These are phyloP conservation scores for Pterostichus niger DNA, from an alignment of 2,888 invertebrate genomes.

Conservation along the genomic window DNA sequence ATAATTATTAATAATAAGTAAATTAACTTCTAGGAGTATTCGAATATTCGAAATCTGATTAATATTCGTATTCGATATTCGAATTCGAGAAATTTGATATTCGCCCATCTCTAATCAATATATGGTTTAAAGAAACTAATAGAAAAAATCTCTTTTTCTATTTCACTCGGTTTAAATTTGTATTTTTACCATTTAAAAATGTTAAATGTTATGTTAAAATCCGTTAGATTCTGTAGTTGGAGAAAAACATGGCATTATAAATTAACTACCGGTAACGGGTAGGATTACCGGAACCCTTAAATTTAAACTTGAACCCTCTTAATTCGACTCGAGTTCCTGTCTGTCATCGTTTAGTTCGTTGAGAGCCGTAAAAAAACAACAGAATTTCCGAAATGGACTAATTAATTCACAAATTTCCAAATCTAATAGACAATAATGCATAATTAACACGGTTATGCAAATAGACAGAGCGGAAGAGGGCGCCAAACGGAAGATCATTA, in stretches of 20 bases:
- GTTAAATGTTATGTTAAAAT: no score
- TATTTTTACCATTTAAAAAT: no score
- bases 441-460: slow-evolving; percentile 67
- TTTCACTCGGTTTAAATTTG: no score
- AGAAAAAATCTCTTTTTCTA: no score
- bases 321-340: slow-evolving; percentile 38
- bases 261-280: not conserved
- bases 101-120: no score
- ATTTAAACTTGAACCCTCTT: slow-evolving; percentile 21
- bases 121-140: no score
- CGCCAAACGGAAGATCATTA: slow-evolving; percentile 48
- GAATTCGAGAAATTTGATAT: no score
- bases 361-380: slow-evolving; percentile 38
- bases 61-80: no score
- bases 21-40: no score
- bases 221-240: not conserved
- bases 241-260: not conserved
- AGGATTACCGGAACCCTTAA: not conserved
- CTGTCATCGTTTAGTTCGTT: slow-evolving; percentile 2
- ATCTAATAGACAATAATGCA: slow-evolving; percentile 65
- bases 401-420: slow-evolving; percentile 65
- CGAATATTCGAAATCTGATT: no score
- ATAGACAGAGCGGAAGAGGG: slow-evolving; percentile 42
- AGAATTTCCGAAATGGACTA: slow-evolving; percentile 55
- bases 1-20: no score